Evolutionary conservation across 2,797 vertebrate species (phyloP), one percentile per base, ranked within the genome.

Genomic region (Chlorospingus semifuscus): DNA sequence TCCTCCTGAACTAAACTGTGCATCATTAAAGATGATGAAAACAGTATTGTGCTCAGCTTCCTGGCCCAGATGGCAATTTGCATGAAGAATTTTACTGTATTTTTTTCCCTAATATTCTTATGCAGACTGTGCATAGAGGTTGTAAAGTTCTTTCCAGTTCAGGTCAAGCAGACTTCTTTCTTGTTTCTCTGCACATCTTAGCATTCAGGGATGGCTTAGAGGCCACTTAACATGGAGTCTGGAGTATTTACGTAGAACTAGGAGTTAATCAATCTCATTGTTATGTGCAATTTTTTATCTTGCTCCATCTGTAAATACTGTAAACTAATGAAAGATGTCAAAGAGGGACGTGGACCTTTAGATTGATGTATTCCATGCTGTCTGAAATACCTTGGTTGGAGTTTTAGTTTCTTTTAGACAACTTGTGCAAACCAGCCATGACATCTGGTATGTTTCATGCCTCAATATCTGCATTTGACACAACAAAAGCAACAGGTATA

Each of bases 11-110:
- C 71, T 77, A 95, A 90, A 90, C 85, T 93, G 86, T 93, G 57
- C 69, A 34, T 96, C 92, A 89, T 88, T 93, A 93, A 83, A 71
- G 74, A 94, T 78, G 90, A 90, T 93, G 83, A 89, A 87, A 94
- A 89, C 39, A 85, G 77, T 90, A 66, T 80, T 95, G 71, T 57
- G 80, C 26, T 86, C 65, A 23, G 49, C 69, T 93, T 94, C 69
- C 91, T 92, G 70, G 53, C 76, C 84, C 83, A 88, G 53, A 90
- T 86, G 50, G 68, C 32, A 76, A 96, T 85, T 92, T 90, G 60
- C 77, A 91, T 97, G 75, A 89, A 68, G 59, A 89, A 94, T 87
- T 92, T 87, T 90, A 56, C 42, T 87, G 55, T 22, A 1, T 11
- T n/a, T 77, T 80, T 36, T 68, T 44, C 3, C 32, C 13, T 74